Evolutionary conservation across 2,888 invertebrate genomes (phyloP).

Genomic region (Yponomeuta sedellus): DNA sequence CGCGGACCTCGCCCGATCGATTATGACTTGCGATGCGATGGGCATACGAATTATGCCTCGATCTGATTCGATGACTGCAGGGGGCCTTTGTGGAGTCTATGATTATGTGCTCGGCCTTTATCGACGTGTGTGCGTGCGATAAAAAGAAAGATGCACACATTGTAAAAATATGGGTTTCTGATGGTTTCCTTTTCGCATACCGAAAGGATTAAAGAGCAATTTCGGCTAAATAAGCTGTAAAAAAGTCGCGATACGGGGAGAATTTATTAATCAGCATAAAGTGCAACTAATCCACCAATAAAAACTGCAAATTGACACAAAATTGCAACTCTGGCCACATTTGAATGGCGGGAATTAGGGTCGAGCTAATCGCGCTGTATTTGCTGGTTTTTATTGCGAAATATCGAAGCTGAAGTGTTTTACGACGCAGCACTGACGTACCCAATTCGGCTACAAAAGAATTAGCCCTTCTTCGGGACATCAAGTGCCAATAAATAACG

Average conservation of each 20-base stretch:
- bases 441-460: slow-evolving; percentile 52
- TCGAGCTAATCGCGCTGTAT: slow-evolving; percentile 57
- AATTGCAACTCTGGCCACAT: slow-evolving; percentile 52
- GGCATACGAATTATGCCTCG: slow-evolving; percentile 8
- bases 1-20: slow-evolving; percentile 64
- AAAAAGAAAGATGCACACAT: background rate
- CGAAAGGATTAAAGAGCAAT: background rate
- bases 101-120: background rate
- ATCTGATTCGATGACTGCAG: background rate
- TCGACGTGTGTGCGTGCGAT: background rate
- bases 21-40: slow-evolving; percentile 44
- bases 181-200: background rate
- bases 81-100: background rate
- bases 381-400: slow-evolving; percentile 65
- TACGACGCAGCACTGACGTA: slow-evolving; percentile 42
- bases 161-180: background rate
- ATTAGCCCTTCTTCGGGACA: slow-evolving; percentile 65
- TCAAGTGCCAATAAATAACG: slow-evolving; percentile 66
- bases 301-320: slow-evolving; percentile 28
- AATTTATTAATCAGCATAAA: slow-evolving; percentile 7
- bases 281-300: slow-evolving; percentile 3
- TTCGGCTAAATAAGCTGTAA: background rate
- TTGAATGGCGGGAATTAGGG: slow-evolving; percentile 46
- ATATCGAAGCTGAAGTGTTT: slow-evolving; percentile 44
- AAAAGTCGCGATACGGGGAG: background rate